Conservation (phyloP, 1,140 invertebrate genomes). For the Semibalanus balanoides region DNA sequence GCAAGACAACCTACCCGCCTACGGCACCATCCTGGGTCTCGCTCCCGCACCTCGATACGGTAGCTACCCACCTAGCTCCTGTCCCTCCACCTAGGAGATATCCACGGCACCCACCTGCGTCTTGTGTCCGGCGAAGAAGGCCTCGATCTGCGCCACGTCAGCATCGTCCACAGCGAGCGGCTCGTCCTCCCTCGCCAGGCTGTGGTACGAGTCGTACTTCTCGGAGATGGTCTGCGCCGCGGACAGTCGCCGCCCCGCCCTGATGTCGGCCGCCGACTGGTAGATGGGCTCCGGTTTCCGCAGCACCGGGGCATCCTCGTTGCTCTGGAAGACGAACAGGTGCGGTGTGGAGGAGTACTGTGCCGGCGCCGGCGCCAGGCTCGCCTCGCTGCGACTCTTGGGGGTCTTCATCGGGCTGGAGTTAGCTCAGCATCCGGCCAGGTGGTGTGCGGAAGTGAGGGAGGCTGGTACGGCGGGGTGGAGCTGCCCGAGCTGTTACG, state of each 20-base stretch:
- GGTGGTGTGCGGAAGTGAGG: too few relatives aligned
- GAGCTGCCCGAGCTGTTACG: too few relatives aligned
- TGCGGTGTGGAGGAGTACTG: background rate
- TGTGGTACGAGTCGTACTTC: constrained; percentile 23
- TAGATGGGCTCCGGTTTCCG: background rate
- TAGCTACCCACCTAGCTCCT: too few relatives aligned
- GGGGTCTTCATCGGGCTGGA: background rate
- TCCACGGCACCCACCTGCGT: constrained; percentile 41
- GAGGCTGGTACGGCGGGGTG: too few relatives aligned
- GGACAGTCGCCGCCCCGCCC: constrained; percentile 23
- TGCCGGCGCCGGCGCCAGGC: background rate
- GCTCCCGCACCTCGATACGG: too few relatives aligned
- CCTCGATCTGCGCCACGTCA: constrained; percentile 59
- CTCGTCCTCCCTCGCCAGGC: constrained; percentile 14
- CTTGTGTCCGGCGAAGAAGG: constrained; percentile 60
- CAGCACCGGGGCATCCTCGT: background rate
- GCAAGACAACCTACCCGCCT: too few relatives aligned
- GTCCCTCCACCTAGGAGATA: too few relatives aligned
- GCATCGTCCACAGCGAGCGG: constrained; percentile 40
- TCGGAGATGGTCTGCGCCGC: constrained; percentile 23
- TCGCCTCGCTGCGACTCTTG: background rate
- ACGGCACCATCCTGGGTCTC: too few relatives aligned
- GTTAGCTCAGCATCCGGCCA: too few relatives aligned
- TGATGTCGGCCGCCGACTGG: background rate
- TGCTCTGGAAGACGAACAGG: background rate